Conservation (phyloP, 1,140 invertebrate species). For the Eumaeus atala region DNA sequence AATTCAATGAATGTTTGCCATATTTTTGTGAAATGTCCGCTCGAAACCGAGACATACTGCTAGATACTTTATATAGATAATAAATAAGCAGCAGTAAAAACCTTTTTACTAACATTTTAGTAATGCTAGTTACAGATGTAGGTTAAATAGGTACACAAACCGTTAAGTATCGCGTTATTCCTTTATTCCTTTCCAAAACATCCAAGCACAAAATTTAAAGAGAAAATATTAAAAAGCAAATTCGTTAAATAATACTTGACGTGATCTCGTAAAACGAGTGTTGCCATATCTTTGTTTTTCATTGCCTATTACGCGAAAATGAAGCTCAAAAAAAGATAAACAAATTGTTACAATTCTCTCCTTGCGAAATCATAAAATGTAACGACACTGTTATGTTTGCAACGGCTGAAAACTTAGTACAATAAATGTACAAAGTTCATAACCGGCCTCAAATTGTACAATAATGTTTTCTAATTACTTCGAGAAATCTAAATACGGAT, state of each 20-base stretch:
- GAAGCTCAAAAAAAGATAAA: conserved; percentile 18
- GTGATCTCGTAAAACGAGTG: conserved; percentile 7
- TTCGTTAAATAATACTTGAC: conserved; percentile 10
- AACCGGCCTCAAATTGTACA: background rate
- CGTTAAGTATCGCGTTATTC: too few relatives aligned
- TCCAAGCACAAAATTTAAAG: background rate
- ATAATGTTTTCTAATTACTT: background rate
- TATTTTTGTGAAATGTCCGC: too few relatives aligned
- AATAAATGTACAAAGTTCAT: conserved; percentile 18
- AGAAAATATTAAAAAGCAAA: background rate
- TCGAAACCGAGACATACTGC: too few relatives aligned
- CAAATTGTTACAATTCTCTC: conserved; percentile 29
- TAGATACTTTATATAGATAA: too few relatives aligned
- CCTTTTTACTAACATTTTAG: too few relatives aligned
- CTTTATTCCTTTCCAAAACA: too few relatives aligned
- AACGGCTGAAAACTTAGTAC: conserved; percentile 23
- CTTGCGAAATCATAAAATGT: conserved; percentile 33
- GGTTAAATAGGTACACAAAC: too few relatives aligned
- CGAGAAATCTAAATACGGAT: background rate
- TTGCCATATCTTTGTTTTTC: background rate
- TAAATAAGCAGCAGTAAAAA: too few relatives aligned
- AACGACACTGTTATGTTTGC: conserved; percentile 28
- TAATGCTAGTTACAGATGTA: too few relatives aligned
- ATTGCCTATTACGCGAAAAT: conserved; percentile 10
- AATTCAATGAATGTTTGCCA: too few relatives aligned